Percentiles rank a stretch among this genome's conserved stretches.
phyloP scores from a whole-genome alignment of 2,797 vertebrate genomes.

The Cyclura pinguis region DNA sequence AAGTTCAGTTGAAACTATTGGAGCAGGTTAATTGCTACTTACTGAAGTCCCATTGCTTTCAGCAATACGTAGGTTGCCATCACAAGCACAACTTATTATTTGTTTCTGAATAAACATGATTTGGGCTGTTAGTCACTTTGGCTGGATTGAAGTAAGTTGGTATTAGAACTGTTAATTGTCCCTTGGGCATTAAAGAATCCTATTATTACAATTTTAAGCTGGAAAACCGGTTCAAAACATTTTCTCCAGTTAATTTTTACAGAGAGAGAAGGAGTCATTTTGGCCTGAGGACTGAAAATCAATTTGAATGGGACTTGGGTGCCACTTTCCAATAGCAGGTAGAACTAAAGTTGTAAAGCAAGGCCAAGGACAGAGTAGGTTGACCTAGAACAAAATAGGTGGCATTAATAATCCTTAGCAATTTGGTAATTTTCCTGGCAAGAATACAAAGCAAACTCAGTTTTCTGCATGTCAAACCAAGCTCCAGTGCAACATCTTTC shows the following conservation, averaged over 20 bases:
- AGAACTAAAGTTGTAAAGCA: no score
- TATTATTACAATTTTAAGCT: not conserved
- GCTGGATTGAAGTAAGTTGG: not conserved
- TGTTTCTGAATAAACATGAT: not conserved
- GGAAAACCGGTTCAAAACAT: constrained; percentile 4
- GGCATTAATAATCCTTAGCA: no score
- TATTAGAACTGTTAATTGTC: not conserved
- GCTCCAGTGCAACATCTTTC: no score
- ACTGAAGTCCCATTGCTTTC: not conserved
- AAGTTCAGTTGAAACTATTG: not conserved
- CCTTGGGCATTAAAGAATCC: not conserved
- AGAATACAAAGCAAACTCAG: no score
- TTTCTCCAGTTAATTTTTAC: constrained; percentile 22
- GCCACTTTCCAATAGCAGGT: no score
- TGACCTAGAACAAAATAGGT: no score
- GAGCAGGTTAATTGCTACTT: not conserved
- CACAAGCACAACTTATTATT: no score
- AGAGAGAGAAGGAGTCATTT: not conserved
- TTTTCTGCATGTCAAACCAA: no score
- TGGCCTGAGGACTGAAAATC: no score
- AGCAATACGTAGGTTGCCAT: not conserved
- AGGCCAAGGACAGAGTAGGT: no score
- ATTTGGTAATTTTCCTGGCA: no score
- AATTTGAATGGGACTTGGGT: no score
- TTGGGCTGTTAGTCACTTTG: not conserved